These are phyloP conservation scores for Mycteria americana DNA, from an alignment of 2,797 vertebrate genomes.

Conservation along the genomic window DNA sequence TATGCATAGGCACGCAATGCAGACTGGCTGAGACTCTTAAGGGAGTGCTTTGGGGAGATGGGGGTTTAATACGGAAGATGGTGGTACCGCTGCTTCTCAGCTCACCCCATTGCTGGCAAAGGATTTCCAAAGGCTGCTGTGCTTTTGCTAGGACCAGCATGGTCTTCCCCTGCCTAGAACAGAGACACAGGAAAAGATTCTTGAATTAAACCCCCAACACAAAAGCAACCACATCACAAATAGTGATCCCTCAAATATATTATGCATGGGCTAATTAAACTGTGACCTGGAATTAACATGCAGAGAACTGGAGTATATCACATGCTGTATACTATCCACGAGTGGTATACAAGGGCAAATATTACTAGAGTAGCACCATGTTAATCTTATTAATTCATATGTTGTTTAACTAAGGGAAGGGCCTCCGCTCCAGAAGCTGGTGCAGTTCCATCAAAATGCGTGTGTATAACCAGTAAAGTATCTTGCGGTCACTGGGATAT, in stretches of 20 bases:
- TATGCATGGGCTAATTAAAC: constrained; percentile 47
- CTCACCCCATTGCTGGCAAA: background rate
- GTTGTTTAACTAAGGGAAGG: constrained; percentile 38
- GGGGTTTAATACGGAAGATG: background rate
- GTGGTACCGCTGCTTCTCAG: background rate
- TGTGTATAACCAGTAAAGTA: background rate
- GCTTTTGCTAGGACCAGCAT: background rate
- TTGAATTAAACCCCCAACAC: constrained; percentile 44
- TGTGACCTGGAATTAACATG: constrained; percentile 31
- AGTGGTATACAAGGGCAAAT: constrained; percentile 48
- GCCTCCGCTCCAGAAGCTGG: background rate
- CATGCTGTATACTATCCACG: constrained; percentile 21
- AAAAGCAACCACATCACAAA: constrained; percentile 52
- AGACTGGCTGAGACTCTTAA: background rate
- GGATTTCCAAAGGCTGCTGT: constrained; percentile 45
- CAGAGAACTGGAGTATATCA: constrained; percentile 3
- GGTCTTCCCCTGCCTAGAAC: constrained; percentile 13
- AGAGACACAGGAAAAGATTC: background rate
- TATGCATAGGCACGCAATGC: background rate
- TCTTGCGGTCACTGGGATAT: background rate
- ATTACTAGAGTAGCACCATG: constrained; percentile 11
- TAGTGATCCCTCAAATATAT: constrained; percentile 37
- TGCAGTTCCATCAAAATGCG: background rate
- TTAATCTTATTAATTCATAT: constrained; percentile 62
- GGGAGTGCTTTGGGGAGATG: background rate